Evolutionary conservation across 1,140 invertebrate species (phyloP), one percentile per base, ranked within the genome.

Genomic region (Lepidotrigona ventralis): DNA sequence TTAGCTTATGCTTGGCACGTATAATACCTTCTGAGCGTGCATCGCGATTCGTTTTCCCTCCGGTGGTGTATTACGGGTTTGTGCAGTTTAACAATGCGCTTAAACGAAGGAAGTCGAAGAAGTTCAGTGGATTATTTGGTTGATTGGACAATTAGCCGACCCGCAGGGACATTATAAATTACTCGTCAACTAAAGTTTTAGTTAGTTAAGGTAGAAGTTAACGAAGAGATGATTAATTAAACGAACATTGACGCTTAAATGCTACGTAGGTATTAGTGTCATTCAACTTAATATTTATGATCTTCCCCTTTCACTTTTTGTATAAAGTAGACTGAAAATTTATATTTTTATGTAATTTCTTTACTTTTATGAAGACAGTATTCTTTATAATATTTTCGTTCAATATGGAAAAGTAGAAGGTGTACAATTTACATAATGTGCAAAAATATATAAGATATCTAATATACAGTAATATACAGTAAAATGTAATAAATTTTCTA

Each of bases 131-230:
- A n/a, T 29, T 58, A 64, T n/a, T 54, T 64, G 33, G 46, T 81
- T 33, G 26, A 81, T 81, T 73, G 63, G 23, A 66, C 26, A 73
- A 64, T 81, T 64, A 73, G 46, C 29, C 23, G 21, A 8, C 17
- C 26, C 17, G 71, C n/a, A 73, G 53, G 51, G 70, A 73, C 53
- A 70, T 73, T 39, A 54, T 26, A 58, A 81, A 53, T 46, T 56
- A 72, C 33, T 26, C 19, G 19, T 64, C 73, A 81, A 72, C 73
- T 81, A 46, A 46, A 17, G 11, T 73, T 80, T 81, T 64, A 54
- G 39, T 81, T 21, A 14, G 19, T 0, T 53, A 51, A 63, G 29
- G 19, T 39, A 19, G 17, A 26, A 66, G 9, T 69, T 12, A 69
- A 56, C 17, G 26, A 56, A 26, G 19, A 17, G 15, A 39, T 19